These are phyloP conservation scores for Crematogaster levior DNA, from an alignment of 2,888 invertebrate genomes.

Conservation along the genomic window DNA sequence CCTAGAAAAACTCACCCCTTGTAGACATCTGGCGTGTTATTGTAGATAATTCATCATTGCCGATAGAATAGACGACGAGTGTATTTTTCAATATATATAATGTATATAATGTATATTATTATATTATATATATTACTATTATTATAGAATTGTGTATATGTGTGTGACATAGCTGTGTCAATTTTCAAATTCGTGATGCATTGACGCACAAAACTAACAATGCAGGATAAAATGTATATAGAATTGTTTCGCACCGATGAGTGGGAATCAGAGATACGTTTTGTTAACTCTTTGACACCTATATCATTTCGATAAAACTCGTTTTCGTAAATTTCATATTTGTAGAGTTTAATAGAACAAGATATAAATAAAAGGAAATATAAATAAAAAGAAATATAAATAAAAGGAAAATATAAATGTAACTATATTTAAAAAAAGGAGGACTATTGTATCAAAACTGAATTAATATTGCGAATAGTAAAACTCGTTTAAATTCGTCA, in stretches of 20 bases:
- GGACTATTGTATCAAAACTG: not conserved
- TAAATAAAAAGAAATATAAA: no score
- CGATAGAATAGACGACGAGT: slow-evolving; percentile 27
- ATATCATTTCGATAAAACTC: slow-evolving; percentile 11
- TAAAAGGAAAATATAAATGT: no score
- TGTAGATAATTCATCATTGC: slow-evolving; percentile 59
- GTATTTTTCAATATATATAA: slow-evolving; percentile 42
- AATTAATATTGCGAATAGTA: no score
- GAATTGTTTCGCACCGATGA: slow-evolving; percentile 37
- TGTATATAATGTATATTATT: no score
- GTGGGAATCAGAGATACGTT: slow-evolving; percentile 6
- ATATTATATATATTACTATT: no score
- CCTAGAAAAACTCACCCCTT: slow-evolving; percentile 11
- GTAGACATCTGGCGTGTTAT: slow-evolving; percentile 38
- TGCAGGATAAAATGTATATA: slow-evolving; percentile 30
- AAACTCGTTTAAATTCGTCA: no score
- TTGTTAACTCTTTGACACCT: not conserved
- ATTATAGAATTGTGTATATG: not conserved
- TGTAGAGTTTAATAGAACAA: not conserved
- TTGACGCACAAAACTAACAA: slow-evolving; percentile 38
- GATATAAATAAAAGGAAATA: not conserved
- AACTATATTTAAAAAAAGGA: no score
- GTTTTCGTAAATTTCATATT: not conserved
- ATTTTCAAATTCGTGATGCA: slow-evolving; percentile 37
- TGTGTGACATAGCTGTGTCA: not conserved